Evolutionary conservation across 2,888 invertebrate genomes (phyloP).

Genomic region (Drosophila leonis): DNA sequence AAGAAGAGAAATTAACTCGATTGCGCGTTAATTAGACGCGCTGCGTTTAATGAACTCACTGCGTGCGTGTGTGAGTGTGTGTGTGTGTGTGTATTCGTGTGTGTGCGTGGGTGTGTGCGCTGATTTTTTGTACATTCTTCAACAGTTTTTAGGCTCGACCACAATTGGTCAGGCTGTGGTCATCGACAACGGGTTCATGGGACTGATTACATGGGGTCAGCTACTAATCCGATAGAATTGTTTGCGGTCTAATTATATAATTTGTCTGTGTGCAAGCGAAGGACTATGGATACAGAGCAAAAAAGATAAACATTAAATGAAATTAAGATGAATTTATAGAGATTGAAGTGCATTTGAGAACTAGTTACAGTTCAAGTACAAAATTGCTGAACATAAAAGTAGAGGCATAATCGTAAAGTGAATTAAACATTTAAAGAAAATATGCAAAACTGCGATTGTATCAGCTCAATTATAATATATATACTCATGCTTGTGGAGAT

Average conservation of each 20-base stretch:
- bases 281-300: background rate
- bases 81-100: constrained; percentile 8
- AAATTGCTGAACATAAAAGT: too few species aligned
- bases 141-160: constrained; percentile 65
- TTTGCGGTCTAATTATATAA: constrained; percentile 18
- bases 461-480: too few species aligned
- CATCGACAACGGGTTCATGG: constrained; percentile 87
- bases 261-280: background rate
- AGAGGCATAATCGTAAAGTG: too few species aligned
- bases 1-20: constrained; percentile 80
- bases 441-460: too few species aligned
- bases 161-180: constrained; percentile 88
- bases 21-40: constrained; percentile 77
- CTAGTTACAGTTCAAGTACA: background rate
- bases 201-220: constrained; percentile 85
- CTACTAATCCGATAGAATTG: constrained; percentile 24
- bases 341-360: background rate
- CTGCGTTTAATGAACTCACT: constrained; percentile 77
- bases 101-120: constrained; percentile 26
- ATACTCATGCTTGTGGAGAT: too few species aligned
- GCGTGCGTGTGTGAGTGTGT: constrained; percentile 23
- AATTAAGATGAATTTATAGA: background rate
- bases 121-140: constrained; percentile 36
- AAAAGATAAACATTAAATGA: background rate
- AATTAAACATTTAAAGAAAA: too few species aligned